Conservation (phyloP, 1,140 invertebrate genomes). For the Drepana arcuata region DNA sequence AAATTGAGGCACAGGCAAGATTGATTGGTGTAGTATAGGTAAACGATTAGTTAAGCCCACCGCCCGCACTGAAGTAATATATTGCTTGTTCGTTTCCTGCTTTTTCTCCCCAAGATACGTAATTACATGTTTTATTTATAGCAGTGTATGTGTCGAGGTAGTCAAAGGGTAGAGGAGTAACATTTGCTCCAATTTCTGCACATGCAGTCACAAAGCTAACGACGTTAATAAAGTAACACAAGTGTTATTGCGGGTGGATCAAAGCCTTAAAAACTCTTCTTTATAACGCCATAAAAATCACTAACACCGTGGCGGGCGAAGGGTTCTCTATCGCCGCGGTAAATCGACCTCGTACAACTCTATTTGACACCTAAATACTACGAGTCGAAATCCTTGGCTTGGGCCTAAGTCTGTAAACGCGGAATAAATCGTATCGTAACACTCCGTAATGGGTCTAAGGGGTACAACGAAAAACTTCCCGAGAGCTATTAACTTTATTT, state of each 20-base stretch:
- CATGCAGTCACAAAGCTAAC: no score
- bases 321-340: conserved; percentile 23
- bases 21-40: conserved; percentile 30
- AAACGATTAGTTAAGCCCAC: conserved; percentile 20
- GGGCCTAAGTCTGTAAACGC: conserved; percentile 48
- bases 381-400: conserved; percentile 29
- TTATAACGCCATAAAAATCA: conserved; percentile 23
- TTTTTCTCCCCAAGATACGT: no score
- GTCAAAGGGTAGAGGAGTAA: no score
- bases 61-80: no score
- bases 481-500: conserved; percentile 62
- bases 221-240: no score
- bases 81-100: no score
- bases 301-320: conserved; percentile 11
- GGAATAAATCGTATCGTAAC: conserved; percentile 55
- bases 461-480: conserved; percentile 57
- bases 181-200: no score
- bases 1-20: conserved; percentile 22
- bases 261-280: no score
- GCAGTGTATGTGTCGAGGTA: no score
- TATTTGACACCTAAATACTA: conserved; percentile 39
- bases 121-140: no score
- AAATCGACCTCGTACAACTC: conserved; percentile 36
- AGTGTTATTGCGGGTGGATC: no score
- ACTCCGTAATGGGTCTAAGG: conserved; percentile 47